Base-by-base conservation (phyloP, 1,140 invertebrate species). In the Ceratina australensis region DNA sequence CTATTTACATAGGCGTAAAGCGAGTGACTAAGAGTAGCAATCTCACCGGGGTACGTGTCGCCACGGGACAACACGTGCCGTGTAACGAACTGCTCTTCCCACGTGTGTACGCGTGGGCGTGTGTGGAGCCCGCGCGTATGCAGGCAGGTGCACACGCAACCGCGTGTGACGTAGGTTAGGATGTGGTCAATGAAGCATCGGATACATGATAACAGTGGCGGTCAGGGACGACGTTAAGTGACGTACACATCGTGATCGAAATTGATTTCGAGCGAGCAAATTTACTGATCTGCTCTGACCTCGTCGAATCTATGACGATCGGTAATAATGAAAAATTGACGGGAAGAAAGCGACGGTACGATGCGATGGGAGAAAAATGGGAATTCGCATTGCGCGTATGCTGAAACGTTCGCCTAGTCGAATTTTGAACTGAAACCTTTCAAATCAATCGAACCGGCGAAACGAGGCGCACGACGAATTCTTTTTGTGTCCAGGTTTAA, bases 151-250 rank as follows among this genome's bases (percentile, higher is more conserved):
- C 22, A 72, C 56, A 52, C 33, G 47, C 49, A 59, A 66, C 20
- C 73, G 56, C n/a, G 60, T 47, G 63, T 61, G 24, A 59, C 52
- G 54, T 57, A 63, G 52, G 74, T 74, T 81, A 74, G 54, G 60
- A 54, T 49, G 69, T 74, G 69, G 60, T 65, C 65, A 78, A 68
- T 80, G 78, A 80, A 71, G 69, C 79, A 71, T 74, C 68, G 66
- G 59, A 81, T 81, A 63, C 50, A 42, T 42, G 81, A 83, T 81
- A 83, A 74, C 64, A 63, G 26, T 64, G 47, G 13, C 74, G 79
- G 74, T 72, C 74, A 60, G 50, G 60, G 74, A 56, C 64, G 57
- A 13, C 22, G 1, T 66, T 73, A 59, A 52, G 54, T 47, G 63
- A 66, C n/a, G 28, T 80, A 18, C 50, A 63, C 72, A 49, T 18